Base-by-base conservation (phyloP, 35 echinoderm and acorn worm genomes). In the Lytechinus pictus region DNA sequence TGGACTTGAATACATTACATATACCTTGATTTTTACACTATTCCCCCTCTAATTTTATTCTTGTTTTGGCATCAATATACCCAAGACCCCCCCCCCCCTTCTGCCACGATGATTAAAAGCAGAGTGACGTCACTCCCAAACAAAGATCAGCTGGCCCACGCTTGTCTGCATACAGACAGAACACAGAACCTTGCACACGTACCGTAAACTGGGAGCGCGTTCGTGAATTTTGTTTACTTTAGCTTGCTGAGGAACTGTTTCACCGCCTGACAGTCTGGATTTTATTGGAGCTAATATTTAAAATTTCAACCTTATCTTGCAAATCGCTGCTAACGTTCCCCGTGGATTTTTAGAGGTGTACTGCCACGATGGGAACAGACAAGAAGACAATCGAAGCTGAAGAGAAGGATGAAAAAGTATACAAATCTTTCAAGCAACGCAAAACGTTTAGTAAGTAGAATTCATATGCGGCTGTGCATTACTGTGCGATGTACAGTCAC, bases 341-440 rank as follows among this genome's bases (percentile, higher is more conserved):
- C 14, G 14, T 28, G 28, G 72, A 52, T 87, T 86, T 86, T 86
- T 86, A 8, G 27, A 86, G 44, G 21, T 95, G 56, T 9, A 57
- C 19, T 86, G 72, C 16, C 29, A 54, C 54, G 9, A 91, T 95
- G 86, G 86, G 87, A 55, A 88, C 56, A 27, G 55, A 90, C 27
- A 95, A 53, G 72, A 96, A 54, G 21, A 92, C 91, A 91, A 86
- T 88, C 51, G 95, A 86, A n/a, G 54, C 95, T 3, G 90, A 92
- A 29, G 87, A 52, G 27, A 94, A 97, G 89, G 94, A 93, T 11
- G 94, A 96, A 53, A 89, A 89, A 53, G 52, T 89, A 10, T 89
- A 89, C 86, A 97, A 96, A 95, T 97, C 98, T 29, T 99, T 99
- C 89, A 99, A 99, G 94, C 98, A 99, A 95, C 96, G 98, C 57